These are phyloP conservation scores for Leucoma salicis DNA, from an alignment of 2,888 invertebrate genomes.

Conservation along the genomic window DNA sequence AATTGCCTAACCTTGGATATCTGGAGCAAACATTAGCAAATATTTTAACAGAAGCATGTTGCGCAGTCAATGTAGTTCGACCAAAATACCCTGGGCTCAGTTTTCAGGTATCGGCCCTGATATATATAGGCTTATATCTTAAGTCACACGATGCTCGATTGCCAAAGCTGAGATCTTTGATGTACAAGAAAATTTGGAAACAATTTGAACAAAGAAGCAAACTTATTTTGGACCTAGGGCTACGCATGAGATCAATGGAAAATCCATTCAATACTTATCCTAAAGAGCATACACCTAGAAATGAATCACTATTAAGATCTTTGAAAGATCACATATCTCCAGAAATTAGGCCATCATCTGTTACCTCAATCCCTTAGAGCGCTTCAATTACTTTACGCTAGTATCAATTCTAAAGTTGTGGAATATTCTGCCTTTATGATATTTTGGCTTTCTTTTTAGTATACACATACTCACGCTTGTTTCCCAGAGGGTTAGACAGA, in stretches of 20 bases:
- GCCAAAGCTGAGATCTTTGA: conserved; percentile 39
- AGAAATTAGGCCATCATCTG: background rate
- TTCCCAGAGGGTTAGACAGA: too few relatives aligned
- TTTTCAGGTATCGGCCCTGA: conserved; percentile 71
- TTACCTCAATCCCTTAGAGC: background rate
- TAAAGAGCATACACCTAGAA: conserved; percentile 33
- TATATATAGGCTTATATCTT: conserved; percentile 81
- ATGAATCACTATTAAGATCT: background rate
- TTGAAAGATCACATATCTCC: background rate
- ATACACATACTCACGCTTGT: too few relatives aligned
- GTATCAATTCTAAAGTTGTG: too few relatives aligned
- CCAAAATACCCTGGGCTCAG: conserved; percentile 84
- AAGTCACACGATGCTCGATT: conserved; percentile 74
- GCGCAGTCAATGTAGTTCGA: conserved; percentile 71
- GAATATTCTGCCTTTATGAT: too few relatives aligned
- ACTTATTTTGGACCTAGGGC: conserved; percentile 59
- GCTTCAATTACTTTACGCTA: too few relatives aligned
- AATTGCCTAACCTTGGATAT: conserved; percentile 82
- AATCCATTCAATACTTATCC: conserved; percentile 82
- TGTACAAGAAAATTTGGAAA: conserved; percentile 59
- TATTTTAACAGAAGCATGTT: conserved; percentile 78
- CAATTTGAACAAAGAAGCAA: conserved; percentile 60
- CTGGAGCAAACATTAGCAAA: conserved; percentile 83
- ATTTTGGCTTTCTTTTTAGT: too few relatives aligned
- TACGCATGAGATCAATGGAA: conserved; percentile 72